phyloP scores from a whole-genome alignment of 92 coral and sea anemone species.

The Micromussa lordhowensis region DNA sequence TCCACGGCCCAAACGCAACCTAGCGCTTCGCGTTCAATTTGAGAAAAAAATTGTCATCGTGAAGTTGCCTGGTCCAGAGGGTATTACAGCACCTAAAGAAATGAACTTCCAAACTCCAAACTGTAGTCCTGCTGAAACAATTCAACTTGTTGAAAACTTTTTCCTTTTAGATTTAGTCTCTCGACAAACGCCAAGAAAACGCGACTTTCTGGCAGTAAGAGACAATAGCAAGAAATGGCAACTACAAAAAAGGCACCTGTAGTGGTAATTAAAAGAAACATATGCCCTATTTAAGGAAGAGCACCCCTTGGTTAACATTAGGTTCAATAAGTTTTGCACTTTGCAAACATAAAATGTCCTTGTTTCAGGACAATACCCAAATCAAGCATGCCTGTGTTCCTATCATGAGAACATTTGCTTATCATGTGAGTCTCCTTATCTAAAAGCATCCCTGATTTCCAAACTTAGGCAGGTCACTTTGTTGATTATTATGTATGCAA shows the following conservation, averaged over 20 bases:
- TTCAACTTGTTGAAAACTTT: too few species aligned
- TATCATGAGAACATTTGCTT: too few species aligned
- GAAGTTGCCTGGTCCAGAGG: slow-evolving; percentile 49
- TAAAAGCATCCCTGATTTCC: slow-evolving; percentile 45
- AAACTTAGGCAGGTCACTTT: slow-evolving; percentile 54
- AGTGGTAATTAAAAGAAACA: too few species aligned
- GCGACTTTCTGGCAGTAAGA: slow-evolving; percentile 53
- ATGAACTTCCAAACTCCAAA: too few species aligned
- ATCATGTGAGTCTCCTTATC: slow-evolving; percentile 59
- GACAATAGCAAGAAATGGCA: slow-evolving; percentile 31
- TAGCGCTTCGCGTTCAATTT: slow-evolving; percentile 57
- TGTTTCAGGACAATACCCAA: slow-evolving; percentile 24
- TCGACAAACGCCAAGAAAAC: slow-evolving; percentile 65
- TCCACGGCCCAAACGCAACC: slow-evolving; percentile 59
- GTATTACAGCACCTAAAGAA: too few species aligned
- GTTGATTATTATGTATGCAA: slow-evolving; percentile 65
- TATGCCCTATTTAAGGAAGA: too few species aligned
- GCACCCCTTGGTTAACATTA: slow-evolving; percentile 49
- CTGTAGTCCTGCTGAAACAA: too few species aligned
- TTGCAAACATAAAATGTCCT: slow-evolving; percentile 58
- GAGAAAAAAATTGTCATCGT: slow-evolving; percentile 41
- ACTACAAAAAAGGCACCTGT: slow-evolving; percentile 73
- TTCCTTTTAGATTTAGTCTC: slow-evolving; percentile 63
- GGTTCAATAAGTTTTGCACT: slow-evolving; percentile 64
- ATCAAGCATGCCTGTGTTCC: too few species aligned